Evolutionary conservation across 2,113 vertebrate genomes (phyloP), one percentile per base, ranked within the genome.

Genomic region (Limanda limanda): DNA sequence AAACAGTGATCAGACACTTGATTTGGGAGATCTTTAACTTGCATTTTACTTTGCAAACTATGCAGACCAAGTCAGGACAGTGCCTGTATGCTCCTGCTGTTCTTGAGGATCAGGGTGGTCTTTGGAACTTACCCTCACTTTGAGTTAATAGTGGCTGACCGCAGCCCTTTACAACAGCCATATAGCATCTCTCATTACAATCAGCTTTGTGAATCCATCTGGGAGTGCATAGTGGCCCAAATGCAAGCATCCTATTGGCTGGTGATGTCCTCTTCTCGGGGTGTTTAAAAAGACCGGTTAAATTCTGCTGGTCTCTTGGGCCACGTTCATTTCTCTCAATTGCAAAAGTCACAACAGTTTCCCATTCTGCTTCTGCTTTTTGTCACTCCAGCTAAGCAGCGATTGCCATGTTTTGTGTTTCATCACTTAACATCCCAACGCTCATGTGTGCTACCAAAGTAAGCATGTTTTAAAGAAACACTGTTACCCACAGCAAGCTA

Each of bases 51-150:
- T 87, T 72, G 68, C 63, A 57, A 87, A 77, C 87, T 88, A 91
- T 92, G 91, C 91, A 90, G 90, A 82, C 71, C 20, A 64, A 31
- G 48, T 87, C 75, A 67, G 75, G 73, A 45, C 74, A 63, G 79
- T 81, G 86, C 80, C 76, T 87, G 71, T 75, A 12, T n/a, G 18
- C 27, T 72, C 62, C 48, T 62, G 72, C 66, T 88, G 68, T 68
- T 82, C 18, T 63, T 83, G 72, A 55, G 37, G 37, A 80, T 82
- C 60, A 42, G 21, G 66, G 48, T 66, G 51, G 27, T 47, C 67
- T 68, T 58, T 27, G 5, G 70, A 70, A 64, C 58, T 47, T 73
- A 2, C 2, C 40, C 25, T 52, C 14, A 69, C 40, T 51, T 78
- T 68, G 15, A 24, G 0, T 59, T 68, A 18, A 58, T n/a, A 48